Evolutionary conservation across 2,113 vertebrate species (phyloP), one percentile per base, ranked within the genome.

Genomic region (Petrocephalus zakoni): DNA sequence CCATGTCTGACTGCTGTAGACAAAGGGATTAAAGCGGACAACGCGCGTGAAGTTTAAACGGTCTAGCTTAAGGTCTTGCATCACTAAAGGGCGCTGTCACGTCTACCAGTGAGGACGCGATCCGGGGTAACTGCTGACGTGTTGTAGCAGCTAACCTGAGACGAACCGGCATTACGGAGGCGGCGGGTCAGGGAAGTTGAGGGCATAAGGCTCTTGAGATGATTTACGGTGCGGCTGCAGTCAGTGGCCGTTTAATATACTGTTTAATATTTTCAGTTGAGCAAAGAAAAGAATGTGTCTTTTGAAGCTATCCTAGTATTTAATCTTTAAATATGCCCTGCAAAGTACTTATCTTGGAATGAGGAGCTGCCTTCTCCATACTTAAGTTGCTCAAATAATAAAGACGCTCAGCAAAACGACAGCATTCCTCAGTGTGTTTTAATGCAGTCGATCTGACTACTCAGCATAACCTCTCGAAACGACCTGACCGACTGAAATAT

Each of bases 381-480:
- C 37, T 87, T 47, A 61, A 94, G 94, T 95, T 96, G 94, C 95
- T 96, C 95, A 96, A 95, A 96, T 94, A 96, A 96, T 94, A 96
- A 93, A 95, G 94, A 94, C 94, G 92, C 91, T 93, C 90, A 92
- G 93, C 92, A 93, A 92, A 68, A 90, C 92, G 93, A 91, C 93
- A 94, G 93, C 94, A 95, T 95, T 95, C 95, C 94, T 93, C 94
- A 93, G 94, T 93, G 95, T 94, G 94, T 93, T 90, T 93, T 94
- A 83, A 92, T 92, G 90, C 94, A 94, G 94, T 94, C 93, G 93
- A 92, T 95, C 94, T 92, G 87, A 92, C 92, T 89, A 93, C 91
- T 93, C 94, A 92, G 92, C 94, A 94, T 95, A 94, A 94, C 91
- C 92, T 94, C 93, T 90, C 93, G 93, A 94, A 95, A 94, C 93